Conservation (phyloP, 2,888 invertebrate genomes). For the Apodemia zela region DNA sequence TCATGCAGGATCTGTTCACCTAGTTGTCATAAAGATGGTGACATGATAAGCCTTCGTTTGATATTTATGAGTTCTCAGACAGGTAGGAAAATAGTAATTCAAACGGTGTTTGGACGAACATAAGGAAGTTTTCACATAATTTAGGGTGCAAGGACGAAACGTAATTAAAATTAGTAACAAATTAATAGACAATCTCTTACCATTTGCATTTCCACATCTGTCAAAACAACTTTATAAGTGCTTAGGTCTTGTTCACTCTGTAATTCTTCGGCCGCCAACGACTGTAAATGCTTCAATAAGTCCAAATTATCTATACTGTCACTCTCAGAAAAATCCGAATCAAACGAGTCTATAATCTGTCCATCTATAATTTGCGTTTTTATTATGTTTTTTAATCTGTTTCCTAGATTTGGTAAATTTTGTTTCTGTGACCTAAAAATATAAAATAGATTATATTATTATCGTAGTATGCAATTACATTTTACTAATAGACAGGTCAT, state of each 20-base stretch:
- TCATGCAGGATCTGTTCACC: too few relatives aligned
- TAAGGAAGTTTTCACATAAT: too few relatives aligned
- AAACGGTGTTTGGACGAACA: too few relatives aligned
- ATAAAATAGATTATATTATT: constrained; percentile 1
- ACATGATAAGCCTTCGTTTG: too few relatives aligned
- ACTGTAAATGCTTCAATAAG: constrained; percentile 61
- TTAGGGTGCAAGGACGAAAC: too few relatives aligned
- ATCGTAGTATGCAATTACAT: too few relatives aligned
- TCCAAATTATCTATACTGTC: constrained; percentile 60
- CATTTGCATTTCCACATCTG: constrained; percentile 61
- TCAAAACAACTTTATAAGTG: constrained; percentile 65
- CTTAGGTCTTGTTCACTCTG: constrained; percentile 56
- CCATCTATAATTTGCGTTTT: constrained; percentile 77
- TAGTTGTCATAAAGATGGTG: too few relatives aligned
- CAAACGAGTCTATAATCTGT: constrained; percentile 54
- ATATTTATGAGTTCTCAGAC: too few relatives aligned
- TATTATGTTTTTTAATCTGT: constrained; percentile 82
- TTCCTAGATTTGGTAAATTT: constrained; percentile 72
- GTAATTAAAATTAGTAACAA: too few relatives aligned
- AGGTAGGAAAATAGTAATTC: too few relatives aligned
- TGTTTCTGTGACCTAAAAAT: constrained; percentile 50
- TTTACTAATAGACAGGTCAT: too few relatives aligned
- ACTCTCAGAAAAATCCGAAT: constrained; percentile 42
- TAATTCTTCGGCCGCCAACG: constrained; percentile 62
- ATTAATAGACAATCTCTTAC: constrained; percentile 42